These are phyloP conservation scores for Amphibalanus amphitrite DNA, from an alignment of 1,140 invertebrate genomes.

Conservation along the genomic window DNA sequence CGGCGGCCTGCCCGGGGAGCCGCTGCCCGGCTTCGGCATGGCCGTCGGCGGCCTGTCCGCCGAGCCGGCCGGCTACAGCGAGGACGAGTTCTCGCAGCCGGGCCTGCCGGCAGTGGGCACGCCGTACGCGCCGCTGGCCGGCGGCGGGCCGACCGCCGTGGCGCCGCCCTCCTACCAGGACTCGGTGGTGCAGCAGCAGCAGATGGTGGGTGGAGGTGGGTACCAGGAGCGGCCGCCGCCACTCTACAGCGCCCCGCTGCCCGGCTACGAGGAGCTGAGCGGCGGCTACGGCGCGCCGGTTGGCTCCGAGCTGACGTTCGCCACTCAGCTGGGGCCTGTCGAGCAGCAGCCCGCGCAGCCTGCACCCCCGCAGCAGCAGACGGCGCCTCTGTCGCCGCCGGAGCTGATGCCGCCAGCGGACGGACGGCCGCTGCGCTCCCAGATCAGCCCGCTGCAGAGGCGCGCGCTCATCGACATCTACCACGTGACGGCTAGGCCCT, in stretches of 20 bases:
- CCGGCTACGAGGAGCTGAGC: background rate
- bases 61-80: background rate
- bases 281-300: background rate
- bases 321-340: background rate
- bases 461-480: conserved; percentile 1
- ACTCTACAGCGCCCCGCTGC: background rate
- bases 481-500: background rate
- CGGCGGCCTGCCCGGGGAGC: background rate
- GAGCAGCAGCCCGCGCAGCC: background rate
- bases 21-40: background rate
- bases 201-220: no score
- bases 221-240: background rate
- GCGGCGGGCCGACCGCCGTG: background rate
- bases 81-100: background rate
- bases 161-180: background rate
- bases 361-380: no score
- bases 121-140: no score
- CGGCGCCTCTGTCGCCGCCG: background rate
- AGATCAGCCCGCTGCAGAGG: background rate
- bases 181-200: background rate
- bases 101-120: background rate
- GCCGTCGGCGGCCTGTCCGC: background rate
- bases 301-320: background rate
- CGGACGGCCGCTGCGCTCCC: background rate
- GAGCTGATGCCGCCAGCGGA: background rate